Evolutionary conservation across 2,113 vertebrate genomes (phyloP).

Genomic region (Bubo blakistoni): DNA sequence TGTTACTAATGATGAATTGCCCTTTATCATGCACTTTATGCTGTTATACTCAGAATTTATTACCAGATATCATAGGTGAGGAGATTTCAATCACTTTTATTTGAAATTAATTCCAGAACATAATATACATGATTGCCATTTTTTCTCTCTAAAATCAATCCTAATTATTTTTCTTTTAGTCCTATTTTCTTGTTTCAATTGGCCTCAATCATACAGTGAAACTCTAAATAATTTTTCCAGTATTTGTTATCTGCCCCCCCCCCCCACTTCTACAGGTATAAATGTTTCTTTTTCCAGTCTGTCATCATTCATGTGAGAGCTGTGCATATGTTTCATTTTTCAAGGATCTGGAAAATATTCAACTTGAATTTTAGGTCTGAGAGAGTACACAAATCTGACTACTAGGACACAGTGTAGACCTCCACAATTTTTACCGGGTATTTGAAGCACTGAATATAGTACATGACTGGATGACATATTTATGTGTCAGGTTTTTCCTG

Average conservation of each 20-base stretch:
- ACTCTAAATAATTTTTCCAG: not conserved
- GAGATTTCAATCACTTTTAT: not conserved
- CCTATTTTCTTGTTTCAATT: not conserved
- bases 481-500: not conserved
- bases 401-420: not conserved
- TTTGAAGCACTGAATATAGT: not conserved
- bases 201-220: not conserved
- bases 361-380: not conserved
- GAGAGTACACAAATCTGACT: not conserved
- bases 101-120: not conserved
- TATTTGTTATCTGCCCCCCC: not conserved
- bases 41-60: not conserved
- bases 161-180: not conserved
- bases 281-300: not conserved
- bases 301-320: not conserved
- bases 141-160: not conserved
- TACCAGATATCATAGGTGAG: not conserved
- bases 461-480: not conserved
- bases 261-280: not conserved
- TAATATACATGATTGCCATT: not conserved
- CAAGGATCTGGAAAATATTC: not conserved
- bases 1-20: not conserved
- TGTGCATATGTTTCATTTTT: not conserved
- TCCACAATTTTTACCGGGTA: not conserved
- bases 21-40: not conserved